Evolutionary conservation across 2,113 vertebrate species (phyloP), one percentile per base, ranked within the genome.

Genomic region (Aegithalos caudatus): DNA sequence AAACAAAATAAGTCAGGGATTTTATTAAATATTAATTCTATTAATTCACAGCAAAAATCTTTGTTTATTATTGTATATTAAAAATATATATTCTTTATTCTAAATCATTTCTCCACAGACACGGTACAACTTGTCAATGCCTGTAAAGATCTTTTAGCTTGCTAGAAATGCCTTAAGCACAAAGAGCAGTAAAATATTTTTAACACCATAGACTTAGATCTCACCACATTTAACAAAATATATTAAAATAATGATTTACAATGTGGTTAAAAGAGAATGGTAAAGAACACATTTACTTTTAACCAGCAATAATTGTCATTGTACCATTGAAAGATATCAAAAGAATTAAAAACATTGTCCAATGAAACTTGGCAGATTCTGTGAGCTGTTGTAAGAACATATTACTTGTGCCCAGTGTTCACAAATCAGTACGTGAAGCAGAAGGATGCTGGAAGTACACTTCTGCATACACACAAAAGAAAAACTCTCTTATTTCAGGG

Each of bases 21-120:
- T 97, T 86, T 95, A 95, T 97, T 86, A 97, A 96, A 97, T 96
- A 96, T 97, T 97, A 90, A 95, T 97, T 92, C 27, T 88, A 74
- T 95, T 97, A 96, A 96, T 96, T 94, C 88, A 90, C 44, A 82
- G 65, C 7, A 84, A 94, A 96, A 95, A 74, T 69, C 57, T 84
- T 78, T 93, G 91, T 90, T 97, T 96, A 92, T 97, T 92, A 77
- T 77, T 71, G 37, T 80, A 74, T 86, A 94, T 95, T 94, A 94
- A 97, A 96, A 93, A 95, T 93, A 96, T 91, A 80, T 95, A 91
- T 88, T 96, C 83, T 94, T 96, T 91, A 71, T 94, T 95, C 86
- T 91, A 94, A 95, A 86, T 73, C 44, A 74, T 96, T 94, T 94
- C 88, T 96, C 95, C 58, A 90, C 58, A 96, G 96, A 96, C 88